Evolutionary conservation across 2,888 invertebrate genomes (phyloP), one percentile per base, ranked within the genome.

Genomic region (Junonia oenone): DNA sequence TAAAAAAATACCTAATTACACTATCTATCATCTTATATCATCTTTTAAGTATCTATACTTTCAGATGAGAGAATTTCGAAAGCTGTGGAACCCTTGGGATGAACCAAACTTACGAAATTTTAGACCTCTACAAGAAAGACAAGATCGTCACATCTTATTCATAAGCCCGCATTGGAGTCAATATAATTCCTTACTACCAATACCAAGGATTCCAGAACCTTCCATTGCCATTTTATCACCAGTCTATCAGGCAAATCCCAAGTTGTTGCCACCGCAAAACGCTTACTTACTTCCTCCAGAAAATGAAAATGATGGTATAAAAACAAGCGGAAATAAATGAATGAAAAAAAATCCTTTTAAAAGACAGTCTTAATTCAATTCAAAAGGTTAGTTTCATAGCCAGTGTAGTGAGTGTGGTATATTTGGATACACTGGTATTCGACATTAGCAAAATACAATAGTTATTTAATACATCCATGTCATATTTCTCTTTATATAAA

Each of bases 11-110:
- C n/a, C n/a, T n/a, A n/a, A n/a, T n/a, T n/a, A n/a, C n/a, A n/a
- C n/a, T n/a, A 29, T 29, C 29, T 6, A 9, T 9, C 1, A 6
- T 6, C 11, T 17, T 9, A 40, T 6, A 9, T 4, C 40, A 38
- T 11, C 2, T 13, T 40, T 40, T 9, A 45, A 1, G 15, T 26
- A 27, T 6, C 3, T 27, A 4, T 40, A 17, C n/a, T 67, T 76
- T 15, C 66, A 93, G 93, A 78, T 93, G 69, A 87, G 85, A 56
- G 73, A 83, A 63, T 92, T 94, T 63, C 90, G 93, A 11, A 85
- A 78, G 45, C 64, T 94, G 6, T 79, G 89, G 69, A 81, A 92
- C 49, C 82, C 83, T 0, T 89, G 86, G 86, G 88, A 89, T 52
- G 83, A 90, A 49, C 90, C 86, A 0, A 84, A 92, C 31, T 61